phyloP scores from a whole-genome alignment of 2,113 vertebrate genomes.

The Neolamprologus ventralis region DNA sequence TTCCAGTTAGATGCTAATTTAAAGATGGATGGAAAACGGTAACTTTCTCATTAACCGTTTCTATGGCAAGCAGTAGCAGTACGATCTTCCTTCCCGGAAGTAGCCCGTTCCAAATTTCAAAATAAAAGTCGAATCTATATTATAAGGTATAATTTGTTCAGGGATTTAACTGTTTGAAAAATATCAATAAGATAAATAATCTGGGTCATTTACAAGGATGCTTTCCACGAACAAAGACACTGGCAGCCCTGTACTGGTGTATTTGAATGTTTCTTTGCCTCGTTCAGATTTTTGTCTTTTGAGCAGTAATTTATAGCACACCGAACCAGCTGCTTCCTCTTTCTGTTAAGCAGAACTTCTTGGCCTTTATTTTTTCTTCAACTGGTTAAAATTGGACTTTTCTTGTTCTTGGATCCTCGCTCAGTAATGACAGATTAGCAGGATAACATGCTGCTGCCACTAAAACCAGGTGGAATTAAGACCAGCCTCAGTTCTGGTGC shows the following conservation, averaged over 20 bases:
- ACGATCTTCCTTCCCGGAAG: no score
- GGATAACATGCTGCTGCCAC: background rate
- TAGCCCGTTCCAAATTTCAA: no score
- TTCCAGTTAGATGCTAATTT: no score
- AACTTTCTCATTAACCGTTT: no score
- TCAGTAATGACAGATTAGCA: background rate
- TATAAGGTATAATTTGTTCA: no score
- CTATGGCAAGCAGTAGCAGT: no score
- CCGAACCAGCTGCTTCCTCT: background rate
- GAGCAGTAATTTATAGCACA: background rate
- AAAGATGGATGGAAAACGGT: no score
- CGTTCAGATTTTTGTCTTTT: background rate
- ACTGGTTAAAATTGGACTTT: background rate
- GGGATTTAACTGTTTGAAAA: no score
- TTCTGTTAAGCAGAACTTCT: background rate
- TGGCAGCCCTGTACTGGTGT: background rate
- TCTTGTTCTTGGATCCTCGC: background rate
- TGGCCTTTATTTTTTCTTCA: accelerated
- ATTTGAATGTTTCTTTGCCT: background rate
- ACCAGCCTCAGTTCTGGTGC: background rate
- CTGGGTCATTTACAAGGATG: background rate
- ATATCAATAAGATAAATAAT: no score
- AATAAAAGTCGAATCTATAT: no score
- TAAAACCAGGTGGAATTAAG: background rate
- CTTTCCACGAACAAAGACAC: background rate